Conservation (phyloP, 2,113 vertebrate genomes). For the Brienomyrus longianalis region DNA sequence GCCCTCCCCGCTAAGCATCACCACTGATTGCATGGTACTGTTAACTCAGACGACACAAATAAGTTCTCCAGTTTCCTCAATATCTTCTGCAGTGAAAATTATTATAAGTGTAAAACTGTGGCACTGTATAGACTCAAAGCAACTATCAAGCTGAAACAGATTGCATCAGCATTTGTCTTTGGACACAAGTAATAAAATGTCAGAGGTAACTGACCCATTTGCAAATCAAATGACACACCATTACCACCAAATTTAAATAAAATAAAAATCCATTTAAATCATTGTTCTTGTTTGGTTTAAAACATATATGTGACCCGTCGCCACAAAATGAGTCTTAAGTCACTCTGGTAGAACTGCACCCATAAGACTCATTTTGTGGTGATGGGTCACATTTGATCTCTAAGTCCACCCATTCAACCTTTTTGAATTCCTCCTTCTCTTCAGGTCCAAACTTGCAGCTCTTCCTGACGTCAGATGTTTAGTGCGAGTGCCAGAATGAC, state of each 20-base stretch:
- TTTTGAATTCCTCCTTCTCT: constrained; percentile 25
- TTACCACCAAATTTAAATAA: neutral
- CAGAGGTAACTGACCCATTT: neutral
- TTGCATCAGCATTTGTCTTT: neutral
- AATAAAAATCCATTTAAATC: neutral
- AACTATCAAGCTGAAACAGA: neutral
- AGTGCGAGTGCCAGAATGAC: constrained; percentile 55
- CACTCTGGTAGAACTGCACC: too few relatives aligned
- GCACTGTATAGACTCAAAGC: neutral
- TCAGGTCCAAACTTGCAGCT: constrained; percentile 17
- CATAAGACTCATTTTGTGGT: too few relatives aligned
- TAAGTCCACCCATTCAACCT: neutral
- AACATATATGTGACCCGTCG: neutral
- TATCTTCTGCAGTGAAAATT: neutral
- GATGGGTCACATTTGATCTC: neutral
- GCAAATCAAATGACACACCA: neutral
- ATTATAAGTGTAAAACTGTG: neutral
- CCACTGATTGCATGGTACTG: neutral
- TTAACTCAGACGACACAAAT: neutral
- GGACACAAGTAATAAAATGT: neutral
- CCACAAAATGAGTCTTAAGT: too few relatives aligned
- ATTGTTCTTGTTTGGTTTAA: neutral
- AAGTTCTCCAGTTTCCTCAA: neutral
- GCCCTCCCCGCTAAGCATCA: neutral
- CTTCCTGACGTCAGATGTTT: neutral